These are phyloP conservation scores for Diarsia rubi DNA, from an alignment of 2,888 invertebrate species.

Conservation along the genomic window DNA sequence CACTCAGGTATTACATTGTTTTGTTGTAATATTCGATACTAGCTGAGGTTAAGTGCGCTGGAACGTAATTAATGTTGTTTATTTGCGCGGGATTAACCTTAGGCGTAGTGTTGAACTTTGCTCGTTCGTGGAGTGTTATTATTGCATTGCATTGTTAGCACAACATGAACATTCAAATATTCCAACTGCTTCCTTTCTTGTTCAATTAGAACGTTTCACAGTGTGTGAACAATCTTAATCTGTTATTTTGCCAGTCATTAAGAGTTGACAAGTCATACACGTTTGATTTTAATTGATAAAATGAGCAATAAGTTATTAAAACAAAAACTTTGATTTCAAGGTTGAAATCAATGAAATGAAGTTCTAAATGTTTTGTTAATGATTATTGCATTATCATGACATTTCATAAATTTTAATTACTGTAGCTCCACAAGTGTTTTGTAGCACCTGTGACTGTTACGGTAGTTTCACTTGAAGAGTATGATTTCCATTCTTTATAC, in stretches of 20 bases:
- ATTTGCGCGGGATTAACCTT: slow-evolving; percentile 63
- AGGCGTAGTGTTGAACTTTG: slow-evolving; percentile 64
- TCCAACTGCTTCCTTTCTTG: slow-evolving; percentile 54
- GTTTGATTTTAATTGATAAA: slow-evolving; percentile 27
- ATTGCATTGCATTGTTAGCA: slow-evolving; percentile 55
- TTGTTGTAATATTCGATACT: slow-evolving; percentile 79
- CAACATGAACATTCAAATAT: slow-evolving; percentile 44
- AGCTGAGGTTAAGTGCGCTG: slow-evolving; percentile 74
- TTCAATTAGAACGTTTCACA: slow-evolving; percentile 57
- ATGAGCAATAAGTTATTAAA: neutral
- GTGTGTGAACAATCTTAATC: slow-evolving; percentile 48
- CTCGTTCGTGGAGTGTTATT: slow-evolving; percentile 47
- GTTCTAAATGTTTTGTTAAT: slow-evolving; percentile 11
- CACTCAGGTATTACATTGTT: slow-evolving; percentile 86
- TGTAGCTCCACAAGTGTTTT: slow-evolving; percentile 13
- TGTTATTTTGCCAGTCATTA: slow-evolving; percentile 63
- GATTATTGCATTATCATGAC: slow-evolving; percentile 6
- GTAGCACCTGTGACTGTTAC: slow-evolving; percentile 1
- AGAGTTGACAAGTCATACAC: slow-evolving; percentile 40
- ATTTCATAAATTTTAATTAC: slow-evolving; percentile 15
- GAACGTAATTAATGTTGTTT: slow-evolving; percentile 68
- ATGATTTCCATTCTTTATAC: slow-evolving; percentile 3
- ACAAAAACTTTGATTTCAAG: slow-evolving; percentile 48
- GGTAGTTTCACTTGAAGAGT: slow-evolving; percentile 9
- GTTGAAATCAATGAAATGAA: slow-evolving; percentile 35